A percentile compares a stretch with the other conserved stretches of the same genome.
These are phyloP conservation scores for Eledona agricola DNA, from an alignment of 2,888 invertebrate species.

Conservation along the genomic window DNA sequence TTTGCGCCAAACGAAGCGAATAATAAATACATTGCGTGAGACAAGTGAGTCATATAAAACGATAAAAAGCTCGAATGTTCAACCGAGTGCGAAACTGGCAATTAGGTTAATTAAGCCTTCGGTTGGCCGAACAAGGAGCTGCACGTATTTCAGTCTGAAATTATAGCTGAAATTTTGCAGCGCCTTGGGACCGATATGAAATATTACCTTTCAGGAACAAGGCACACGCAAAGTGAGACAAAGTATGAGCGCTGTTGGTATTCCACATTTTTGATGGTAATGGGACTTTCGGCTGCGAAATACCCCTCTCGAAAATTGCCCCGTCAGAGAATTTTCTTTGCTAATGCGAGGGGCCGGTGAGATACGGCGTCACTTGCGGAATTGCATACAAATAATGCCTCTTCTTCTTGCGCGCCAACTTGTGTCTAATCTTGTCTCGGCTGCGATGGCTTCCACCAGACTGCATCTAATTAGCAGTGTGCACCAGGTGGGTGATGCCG, in stretches of 20 bases:
- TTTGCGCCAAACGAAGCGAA: slow-evolving; percentile 30
- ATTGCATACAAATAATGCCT: slow-evolving; percentile 31
- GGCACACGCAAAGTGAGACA: slow-evolving; percentile 41
- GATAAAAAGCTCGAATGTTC: slow-evolving; percentile 44
- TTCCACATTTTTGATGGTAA: slow-evolving; percentile 43
- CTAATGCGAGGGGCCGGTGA: slow-evolving; percentile 28
- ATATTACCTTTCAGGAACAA: slow-evolving; percentile 45
- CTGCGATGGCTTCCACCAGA: too few species aligned
- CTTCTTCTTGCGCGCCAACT: not conserved
- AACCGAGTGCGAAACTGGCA: slow-evolving; percentile 47
- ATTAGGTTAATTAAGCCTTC: slow-evolving; percentile 49
- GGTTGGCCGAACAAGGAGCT: slow-evolving; percentile 44
- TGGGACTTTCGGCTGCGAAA: slow-evolving; percentile 37
- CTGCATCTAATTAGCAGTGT: too few species aligned
- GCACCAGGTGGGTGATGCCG: too few species aligned
- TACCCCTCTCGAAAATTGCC: slow-evolving; percentile 40
- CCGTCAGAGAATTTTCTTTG: slow-evolving; percentile 39
- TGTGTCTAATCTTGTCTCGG: too few species aligned
- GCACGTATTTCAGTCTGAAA: slow-evolving; percentile 42
- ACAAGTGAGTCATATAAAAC: slow-evolving; percentile 42
- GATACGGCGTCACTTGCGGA: slow-evolving; percentile 16
- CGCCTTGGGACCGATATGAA: slow-evolving; percentile 46
- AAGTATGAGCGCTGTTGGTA: slow-evolving; percentile 41
- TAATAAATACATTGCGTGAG: slow-evolving; percentile 39
- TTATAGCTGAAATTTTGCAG: slow-evolving; percentile 42